A percentile compares a stretch with the other conserved stretches of the same genome.
phyloP scores from a whole-genome alignment of 1,140 invertebrate species.

The Brachionus paranguensis region DNA sequence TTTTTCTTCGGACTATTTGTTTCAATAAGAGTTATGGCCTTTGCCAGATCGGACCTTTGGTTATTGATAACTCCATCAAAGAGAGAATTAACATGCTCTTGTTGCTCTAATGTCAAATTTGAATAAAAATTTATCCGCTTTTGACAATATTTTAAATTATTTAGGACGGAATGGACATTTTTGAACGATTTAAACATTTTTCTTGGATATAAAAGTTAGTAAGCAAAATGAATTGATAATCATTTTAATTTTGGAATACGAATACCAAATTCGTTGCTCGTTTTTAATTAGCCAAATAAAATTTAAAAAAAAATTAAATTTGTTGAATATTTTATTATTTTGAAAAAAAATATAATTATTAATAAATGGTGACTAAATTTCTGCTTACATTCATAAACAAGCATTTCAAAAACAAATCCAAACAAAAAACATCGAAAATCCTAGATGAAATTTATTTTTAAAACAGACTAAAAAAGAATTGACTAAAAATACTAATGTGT shows the following conservation, averaged over 20 bases:
- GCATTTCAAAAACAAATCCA: not conserved
- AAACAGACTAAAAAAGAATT: not conserved
- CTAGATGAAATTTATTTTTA: not conserved
- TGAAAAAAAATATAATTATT: not conserved
- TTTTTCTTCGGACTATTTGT: slow-evolving; percentile 56
- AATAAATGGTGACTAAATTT: not conserved
- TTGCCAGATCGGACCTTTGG: slow-evolving; percentile 55
- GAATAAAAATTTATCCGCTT: not conserved
- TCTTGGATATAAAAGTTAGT: not conserved
- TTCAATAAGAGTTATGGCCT: slow-evolving; percentile 60
- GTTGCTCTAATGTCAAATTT: slow-evolving; percentile 1
- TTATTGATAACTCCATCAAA: slow-evolving; percentile 49
- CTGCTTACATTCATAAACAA: not conserved
- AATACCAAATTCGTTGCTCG: not conserved
- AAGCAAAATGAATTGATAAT: not conserved
- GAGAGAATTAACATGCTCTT: slow-evolving; percentile 41
- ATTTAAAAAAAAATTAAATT: not conserved
- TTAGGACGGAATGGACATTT: not conserved
- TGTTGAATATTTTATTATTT: not conserved
- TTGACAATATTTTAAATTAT: not conserved
- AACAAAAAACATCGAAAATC: not conserved
- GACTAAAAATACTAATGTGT: not conserved
- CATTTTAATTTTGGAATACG: not conserved
- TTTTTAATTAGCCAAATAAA: not conserved
- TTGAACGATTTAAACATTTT: not conserved